Base-by-base conservation (phyloP, 2,797 vertebrate genomes). In the Setipinna tenuifilis region DNA sequence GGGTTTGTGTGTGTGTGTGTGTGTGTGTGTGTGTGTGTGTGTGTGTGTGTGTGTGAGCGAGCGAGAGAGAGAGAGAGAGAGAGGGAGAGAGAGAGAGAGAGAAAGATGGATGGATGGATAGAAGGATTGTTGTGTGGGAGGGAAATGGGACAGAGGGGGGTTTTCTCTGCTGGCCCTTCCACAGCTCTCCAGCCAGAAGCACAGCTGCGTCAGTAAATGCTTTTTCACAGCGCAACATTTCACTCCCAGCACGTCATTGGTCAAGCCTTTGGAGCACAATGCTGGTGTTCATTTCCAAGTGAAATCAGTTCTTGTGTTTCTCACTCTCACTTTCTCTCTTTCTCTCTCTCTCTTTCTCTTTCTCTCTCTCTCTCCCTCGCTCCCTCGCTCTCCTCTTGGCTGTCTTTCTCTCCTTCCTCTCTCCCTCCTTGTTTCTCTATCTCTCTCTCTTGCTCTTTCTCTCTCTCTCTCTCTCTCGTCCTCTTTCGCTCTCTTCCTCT, bases 141-240 rank as follows among this genome's bases (percentile, higher is more conserved):
- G 19, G 50, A 14, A 75, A 82, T n/a, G 16, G 75, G 59, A 44
- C 48, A n/a, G 65, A 62, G n/a, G 14, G 31, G 44, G 59, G 21
- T 46, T 75, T 71, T 84, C 82, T 83, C 87, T 89, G 71, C 87
- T 91, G 87, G 88, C 90, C 88, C 28, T 17, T 31, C 68, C 3
- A 35, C 82, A 83, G 46, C 85, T 86, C 61, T 83, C 86, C 85
- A 92, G 92, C 92, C 92, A 93, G 89, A 90, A 88, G 90, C 92
- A 90, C 96, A 95, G 95, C 95, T 96, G 95, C 93, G 87, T 92
- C 90, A 82, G 89, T 88, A 91, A 94, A 92, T 91, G 0, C 90
- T 92, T 92, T 90, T 91, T 93, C 62, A 85, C 88, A 81, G 89
- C 90, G 68, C 68, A 89, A 92, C 88, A 94, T 94, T 88, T 93